Evolutionary conservation across 2,888 invertebrate genomes (phyloP).

Genomic region (Agonopterix subpropinquella): DNA sequence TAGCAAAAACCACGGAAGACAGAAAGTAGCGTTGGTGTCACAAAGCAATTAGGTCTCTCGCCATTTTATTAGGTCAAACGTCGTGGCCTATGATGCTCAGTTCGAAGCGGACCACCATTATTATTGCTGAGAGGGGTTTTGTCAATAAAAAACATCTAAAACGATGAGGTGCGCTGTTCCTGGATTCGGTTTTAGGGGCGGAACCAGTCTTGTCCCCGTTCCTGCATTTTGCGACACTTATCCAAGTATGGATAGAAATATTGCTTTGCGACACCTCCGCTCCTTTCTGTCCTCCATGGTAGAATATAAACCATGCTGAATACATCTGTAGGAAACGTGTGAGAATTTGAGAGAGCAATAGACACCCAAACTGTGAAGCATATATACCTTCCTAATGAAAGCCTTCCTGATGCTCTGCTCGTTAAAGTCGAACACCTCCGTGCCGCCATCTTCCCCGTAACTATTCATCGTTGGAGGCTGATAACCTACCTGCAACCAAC

Average conservation of each 20-base stretch:
- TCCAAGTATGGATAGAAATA: no score
- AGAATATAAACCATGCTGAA: no score
- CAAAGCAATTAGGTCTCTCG: neutral
- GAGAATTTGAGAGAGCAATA: neutral
- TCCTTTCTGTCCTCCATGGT: no score
- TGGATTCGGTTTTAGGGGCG: no score
- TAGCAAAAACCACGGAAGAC: neutral
- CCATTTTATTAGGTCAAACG: neutral
- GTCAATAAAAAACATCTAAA: no score
- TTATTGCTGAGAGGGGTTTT: neutral
- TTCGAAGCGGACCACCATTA: neutral
- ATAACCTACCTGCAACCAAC: constrained; percentile 39
- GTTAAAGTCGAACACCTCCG: constrained; percentile 82
- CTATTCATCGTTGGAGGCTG: constrained; percentile 17
- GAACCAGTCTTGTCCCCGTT: no score
- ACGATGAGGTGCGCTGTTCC: no score
- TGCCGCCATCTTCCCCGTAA: constrained; percentile 65
- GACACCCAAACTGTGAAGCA: constrained; percentile 3
- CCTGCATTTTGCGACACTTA: no score
- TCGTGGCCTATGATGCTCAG: no score
- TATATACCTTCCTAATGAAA: constrained; percentile 84
- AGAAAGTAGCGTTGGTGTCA: neutral
- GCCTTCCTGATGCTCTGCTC: constrained; percentile 82
- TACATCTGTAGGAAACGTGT: neutral
- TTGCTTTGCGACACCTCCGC: no score